These are phyloP conservation scores for Menidia menidia DNA, from an alignment of 2,797 vertebrate species.

Conservation along the genomic window DNA sequence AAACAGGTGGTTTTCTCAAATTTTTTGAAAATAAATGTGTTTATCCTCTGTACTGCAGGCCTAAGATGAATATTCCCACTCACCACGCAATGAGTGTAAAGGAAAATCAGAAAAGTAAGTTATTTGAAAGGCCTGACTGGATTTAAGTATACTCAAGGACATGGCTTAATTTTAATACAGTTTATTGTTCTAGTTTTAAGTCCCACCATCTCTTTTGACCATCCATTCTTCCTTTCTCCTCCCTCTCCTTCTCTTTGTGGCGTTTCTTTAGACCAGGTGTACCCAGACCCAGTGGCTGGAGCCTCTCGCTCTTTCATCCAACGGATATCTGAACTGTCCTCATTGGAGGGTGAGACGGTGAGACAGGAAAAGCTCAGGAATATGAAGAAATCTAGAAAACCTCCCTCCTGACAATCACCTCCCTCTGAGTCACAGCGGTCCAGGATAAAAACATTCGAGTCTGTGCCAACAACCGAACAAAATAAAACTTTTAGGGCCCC, in stretches of 20 bases:
- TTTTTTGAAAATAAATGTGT: constrained; percentile 26
- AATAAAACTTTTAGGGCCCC: constrained; percentile 36
- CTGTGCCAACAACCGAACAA: constrained; percentile 71
- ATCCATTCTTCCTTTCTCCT: background rate
- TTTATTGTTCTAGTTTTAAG: too few relatives aligned
- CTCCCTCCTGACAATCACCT: constrained; percentile 73
- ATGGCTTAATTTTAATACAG: background rate
- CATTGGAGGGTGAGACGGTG: constrained; percentile 75
- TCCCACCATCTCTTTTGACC: too few relatives aligned
- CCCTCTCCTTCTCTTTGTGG: background rate
- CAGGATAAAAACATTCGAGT: constrained; percentile 56
- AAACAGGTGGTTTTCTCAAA: constrained; percentile 29
- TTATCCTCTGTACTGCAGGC: constrained; percentile 52
- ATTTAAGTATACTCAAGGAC: background rate
- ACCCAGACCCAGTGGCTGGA: constrained; percentile 74
- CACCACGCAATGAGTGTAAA: constrained; percentile 57
- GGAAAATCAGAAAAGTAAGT: constrained; percentile 79
- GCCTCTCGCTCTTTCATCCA: constrained; percentile 74
- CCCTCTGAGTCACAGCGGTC: constrained; percentile 52
- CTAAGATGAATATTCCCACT: constrained; percentile 69
- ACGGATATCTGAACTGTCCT: constrained; percentile 79
- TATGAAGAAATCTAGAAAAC: constrained; percentile 67
- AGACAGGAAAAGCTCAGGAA: constrained; percentile 79
- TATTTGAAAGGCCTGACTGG: background rate
- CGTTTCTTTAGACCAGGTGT: constrained; percentile 62